phyloP scores from a whole-genome alignment of 2,888 invertebrate species.

The Apodemia duryi region DNA sequence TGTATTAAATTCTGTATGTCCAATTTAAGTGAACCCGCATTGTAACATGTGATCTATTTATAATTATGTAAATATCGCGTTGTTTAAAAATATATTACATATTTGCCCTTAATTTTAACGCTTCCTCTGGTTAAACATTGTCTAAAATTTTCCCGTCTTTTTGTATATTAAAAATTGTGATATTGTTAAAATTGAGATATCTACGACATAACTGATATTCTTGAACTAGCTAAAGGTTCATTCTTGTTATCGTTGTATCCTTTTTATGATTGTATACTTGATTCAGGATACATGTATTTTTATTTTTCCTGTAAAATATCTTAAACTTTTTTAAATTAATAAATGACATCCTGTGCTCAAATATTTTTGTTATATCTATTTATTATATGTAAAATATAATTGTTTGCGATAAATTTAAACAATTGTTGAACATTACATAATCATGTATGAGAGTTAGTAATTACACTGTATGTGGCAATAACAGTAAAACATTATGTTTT shows the following conservation, averaged over 20 bases:
- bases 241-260: constrained; percentile 39
- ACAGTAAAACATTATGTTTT: constrained; percentile 52
- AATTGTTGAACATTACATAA: constrained; percentile 31
- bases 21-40: constrained; percentile 55
- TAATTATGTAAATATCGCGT: constrained; percentile 45
- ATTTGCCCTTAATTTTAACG: constrained; percentile 68
- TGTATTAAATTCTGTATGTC: constrained; percentile 52
- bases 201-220: constrained; percentile 54
- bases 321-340: constrained; percentile 19
- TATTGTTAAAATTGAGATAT: constrained; percentile 69
- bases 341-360: constrained; percentile 63
- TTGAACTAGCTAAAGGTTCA: constrained; percentile 44
- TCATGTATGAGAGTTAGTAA: constrained; percentile 22
- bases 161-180: constrained; percentile 79
- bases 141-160: constrained; percentile 65
- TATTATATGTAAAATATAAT: constrained; percentile 30
- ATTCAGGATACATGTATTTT: neutral
- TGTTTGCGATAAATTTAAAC: constrained; percentile 35
- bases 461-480: constrained; percentile 58
- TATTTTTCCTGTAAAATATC: constrained; percentile 14
- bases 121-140: constrained; percentile 51
- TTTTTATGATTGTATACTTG: constrained; percentile 1
- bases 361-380: constrained; percentile 44
- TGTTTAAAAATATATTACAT: constrained; percentile 42
- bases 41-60: constrained; percentile 58